Percentiles rank a stretch among this genome's conserved stretches.
Evolutionary conservation across 2,797 vertebrate species (phyloP).

Genomic region (Darevskia nairensis): DNA sequence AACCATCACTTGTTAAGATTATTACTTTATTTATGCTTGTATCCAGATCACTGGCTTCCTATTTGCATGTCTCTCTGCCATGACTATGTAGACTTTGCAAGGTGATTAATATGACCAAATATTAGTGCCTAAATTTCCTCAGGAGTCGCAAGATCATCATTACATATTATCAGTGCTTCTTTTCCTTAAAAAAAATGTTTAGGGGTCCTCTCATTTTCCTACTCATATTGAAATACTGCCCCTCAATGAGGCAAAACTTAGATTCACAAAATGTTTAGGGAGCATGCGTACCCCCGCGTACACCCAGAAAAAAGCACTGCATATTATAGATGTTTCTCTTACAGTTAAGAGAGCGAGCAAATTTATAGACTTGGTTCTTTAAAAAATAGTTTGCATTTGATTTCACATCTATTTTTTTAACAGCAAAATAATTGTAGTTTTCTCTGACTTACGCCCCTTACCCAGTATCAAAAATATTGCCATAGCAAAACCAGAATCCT

Average conservation of each 20-base stretch:
- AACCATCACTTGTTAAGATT: constrained; percentile 34
- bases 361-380: neutral
- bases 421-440: neutral
- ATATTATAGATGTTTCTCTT: neutral
- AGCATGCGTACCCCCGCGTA: no score
- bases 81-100: neutral
- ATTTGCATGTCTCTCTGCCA: neutral
- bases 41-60: constrained; percentile 23
- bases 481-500: neutral
- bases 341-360: neutral
- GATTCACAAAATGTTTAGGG: no score
- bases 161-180: neutral
- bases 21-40: constrained; percentile 43
- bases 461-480: neutral
- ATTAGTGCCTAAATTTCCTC: neutral
- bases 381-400: neutral
- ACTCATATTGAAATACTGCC: no score
- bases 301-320: neutral
- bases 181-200: no score
- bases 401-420: neutral
- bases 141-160: neutral
- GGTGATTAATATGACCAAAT: neutral
- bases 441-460: neutral
- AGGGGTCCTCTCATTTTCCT: no score
- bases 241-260: no score